Base-by-base conservation (phyloP, 92 coral and sea anemone species). In the Phenganax marumi region DNA sequence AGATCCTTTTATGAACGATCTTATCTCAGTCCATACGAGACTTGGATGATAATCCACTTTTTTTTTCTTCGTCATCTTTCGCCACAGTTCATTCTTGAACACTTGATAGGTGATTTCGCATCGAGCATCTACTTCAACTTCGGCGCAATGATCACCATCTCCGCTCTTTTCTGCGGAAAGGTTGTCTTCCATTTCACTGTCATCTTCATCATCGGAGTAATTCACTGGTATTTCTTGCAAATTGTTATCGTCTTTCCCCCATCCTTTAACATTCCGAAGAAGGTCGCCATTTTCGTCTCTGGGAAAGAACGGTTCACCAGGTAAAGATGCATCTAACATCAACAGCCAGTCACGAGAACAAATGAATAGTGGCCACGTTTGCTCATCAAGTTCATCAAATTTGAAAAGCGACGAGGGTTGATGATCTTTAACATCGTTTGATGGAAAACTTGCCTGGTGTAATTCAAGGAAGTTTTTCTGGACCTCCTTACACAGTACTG, bases 11-110 rank as follows among this genome's bases (percentile, higher is more conserved):
- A 95, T 95, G 73, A 95, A 95, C 5, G 98, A 92, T 57, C 93
- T 84, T 86, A 95, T 95, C 85, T 95, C 98, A 56, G 93, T 95
- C 98, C 98, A 95, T 12, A 95, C 92, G 68, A 95, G 89, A 55
- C 95, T 92, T 48, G 98, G 97, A 58, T 95, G 98, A 65, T 88
- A 95, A 73, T 86, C 87, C 62, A 89, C 73, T 62, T 84, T 95
- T 49, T 70, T 76, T 50, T 84, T 86, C 86, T 89, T 95, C 33
- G 85, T 83, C 92, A 95, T 92, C 77, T 84, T 89, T 50, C 93
- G 93, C 98, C 98, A 95, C 21, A 95, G 70, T 74, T 92, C 96
- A 68, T 82, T 80, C 68, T 81, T 71, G 81, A 95, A 95, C n/a
- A 89, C 91, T 61, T 89, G 88, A 71, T 92, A 95, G 7, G 98